Evolutionary conservation across 2,113 vertebrate genomes (phyloP), one percentile per base, ranked within the genome.

Genomic region (Todiramphus chloris): DNA sequence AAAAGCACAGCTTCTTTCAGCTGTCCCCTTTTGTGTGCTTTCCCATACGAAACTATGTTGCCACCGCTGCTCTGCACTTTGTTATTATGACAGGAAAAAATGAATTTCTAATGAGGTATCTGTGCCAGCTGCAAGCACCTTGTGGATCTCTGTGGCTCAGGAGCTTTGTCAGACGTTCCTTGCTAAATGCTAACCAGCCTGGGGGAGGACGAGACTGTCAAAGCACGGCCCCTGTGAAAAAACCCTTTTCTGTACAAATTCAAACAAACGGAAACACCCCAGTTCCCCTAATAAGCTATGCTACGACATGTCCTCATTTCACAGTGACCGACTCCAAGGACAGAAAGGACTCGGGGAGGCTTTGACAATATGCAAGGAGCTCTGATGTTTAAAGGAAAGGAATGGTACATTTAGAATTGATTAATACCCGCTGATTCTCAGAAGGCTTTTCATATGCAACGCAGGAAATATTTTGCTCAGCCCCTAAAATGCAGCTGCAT

Each of bases 31-130:
- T 97, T 98, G 97, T 97, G 97, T 97, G 97, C 96, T 98, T 98
- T 98, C 98, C 98, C 98, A 98, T 96, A 98, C 80, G 94, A 98
- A 98, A 97, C 94, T 95, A 94, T 76, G 92, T 95, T 95, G 94
- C 95, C 97, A 96, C 97, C 92, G 96, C 96, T 64, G 23, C 96
- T 96, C 95, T 92, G 86, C 96, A 98, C 97, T 98, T 98, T 98
- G 98, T 98, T 98, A 98, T 98, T 98, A 98, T 98, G 98, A 98
- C 98, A 98, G 97, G 97, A 98, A 98, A 98, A 98, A 98, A 98
- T 98, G 97, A 98, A 98, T 98, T 98, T 98, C 98, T 98, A 98
- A 98, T 98, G 98, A 97, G 97, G 91, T 97, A 96, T 98, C 97
- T 98, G 97, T 97, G 96, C 98, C 98, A 98, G 98, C 98, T 98